Evolutionary conservation across 2,888 invertebrate genomes (phyloP).

Genomic region (Eurois occulta): DNA sequence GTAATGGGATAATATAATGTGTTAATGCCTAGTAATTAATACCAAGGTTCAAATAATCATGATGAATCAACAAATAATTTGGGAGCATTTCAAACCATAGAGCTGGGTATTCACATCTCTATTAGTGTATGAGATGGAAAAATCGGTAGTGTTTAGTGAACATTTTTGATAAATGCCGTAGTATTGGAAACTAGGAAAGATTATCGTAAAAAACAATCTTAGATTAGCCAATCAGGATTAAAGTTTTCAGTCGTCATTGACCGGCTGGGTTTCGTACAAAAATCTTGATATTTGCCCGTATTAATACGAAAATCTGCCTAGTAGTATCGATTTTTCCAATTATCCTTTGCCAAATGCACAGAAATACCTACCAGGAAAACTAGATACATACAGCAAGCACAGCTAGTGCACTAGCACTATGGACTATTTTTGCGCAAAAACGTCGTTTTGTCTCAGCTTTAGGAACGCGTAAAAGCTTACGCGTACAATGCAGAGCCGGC

Average conservation of each 20-base stretch:
- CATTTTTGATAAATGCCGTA: too few relatives aligned
- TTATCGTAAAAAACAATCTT: neutral
- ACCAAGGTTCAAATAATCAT: too few relatives aligned
- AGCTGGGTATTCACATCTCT: neutral
- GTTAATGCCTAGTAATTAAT: too few relatives aligned
- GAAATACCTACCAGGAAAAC: neutral
- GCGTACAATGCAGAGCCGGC: neutral
- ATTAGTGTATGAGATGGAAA: neutral
- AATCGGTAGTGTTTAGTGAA: neutral
- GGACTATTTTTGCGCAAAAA: too few relatives aligned
- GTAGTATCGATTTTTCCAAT: neutral
- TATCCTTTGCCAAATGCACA: neutral
- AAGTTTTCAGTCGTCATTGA: neutral
- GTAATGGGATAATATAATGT: neutral
- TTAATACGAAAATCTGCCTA: neutral
- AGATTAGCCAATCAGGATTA: neutral
- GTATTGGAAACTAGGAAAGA: neutral
- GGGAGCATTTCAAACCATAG: too few relatives aligned
- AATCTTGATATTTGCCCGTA: neutral
- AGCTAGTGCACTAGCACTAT: neutral
- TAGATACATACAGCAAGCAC: neutral
- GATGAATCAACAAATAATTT: slow-evolving; percentile 4
- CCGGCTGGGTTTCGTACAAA: neutral
- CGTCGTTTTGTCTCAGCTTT: neutral
- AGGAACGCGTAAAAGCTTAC: neutral